A percentile compares a stretch with the other conserved stretches of the same genome.
These are phyloP conservation scores for Asteroscopus sphinx DNA, from an alignment of 2,888 invertebrate species.

Conservation along the genomic window DNA sequence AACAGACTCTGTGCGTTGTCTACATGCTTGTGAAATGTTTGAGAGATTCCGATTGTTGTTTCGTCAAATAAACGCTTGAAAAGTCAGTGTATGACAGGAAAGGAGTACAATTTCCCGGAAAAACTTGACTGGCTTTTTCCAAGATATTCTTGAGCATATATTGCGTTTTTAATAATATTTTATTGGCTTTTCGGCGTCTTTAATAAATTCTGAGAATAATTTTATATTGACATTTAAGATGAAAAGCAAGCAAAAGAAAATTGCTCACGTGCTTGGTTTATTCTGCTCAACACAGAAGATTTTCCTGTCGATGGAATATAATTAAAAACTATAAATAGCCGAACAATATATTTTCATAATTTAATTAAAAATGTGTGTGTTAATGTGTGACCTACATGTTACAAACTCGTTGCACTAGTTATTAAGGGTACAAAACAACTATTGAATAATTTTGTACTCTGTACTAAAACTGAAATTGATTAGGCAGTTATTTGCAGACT, in stretches of 20 bases:
- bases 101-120: not conserved
- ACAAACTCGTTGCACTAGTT: not conserved
- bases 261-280: no score
- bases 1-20: constrained; percentile 36
- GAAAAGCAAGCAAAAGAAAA: no score
- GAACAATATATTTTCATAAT: not conserved
- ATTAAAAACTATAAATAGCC: not conserved
- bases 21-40: constrained; percentile 15
- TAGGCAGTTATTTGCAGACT: constrained; percentile 35
- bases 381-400: constrained; percentile 1
- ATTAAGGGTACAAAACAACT: constrained; percentile 12
- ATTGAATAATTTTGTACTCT: constrained; percentile 28
- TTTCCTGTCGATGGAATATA: no score
- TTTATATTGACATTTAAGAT: no score
- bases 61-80: constrained; percentile 5
- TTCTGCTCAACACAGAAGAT: no score
- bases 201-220: no score
- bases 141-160: no score
- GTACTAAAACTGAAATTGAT: constrained; percentile 39
- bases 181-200: no score
- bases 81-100: not conserved
- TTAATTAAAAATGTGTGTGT: constrained; percentile 1
- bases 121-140: not conserved
- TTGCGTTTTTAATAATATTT: no score
- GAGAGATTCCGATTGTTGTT: constrained; percentile 3